These are phyloP conservation scores for Pachyramphus minor DNA, from an alignment of 2,113 vertebrate genomes.

Conservation along the genomic window DNA sequence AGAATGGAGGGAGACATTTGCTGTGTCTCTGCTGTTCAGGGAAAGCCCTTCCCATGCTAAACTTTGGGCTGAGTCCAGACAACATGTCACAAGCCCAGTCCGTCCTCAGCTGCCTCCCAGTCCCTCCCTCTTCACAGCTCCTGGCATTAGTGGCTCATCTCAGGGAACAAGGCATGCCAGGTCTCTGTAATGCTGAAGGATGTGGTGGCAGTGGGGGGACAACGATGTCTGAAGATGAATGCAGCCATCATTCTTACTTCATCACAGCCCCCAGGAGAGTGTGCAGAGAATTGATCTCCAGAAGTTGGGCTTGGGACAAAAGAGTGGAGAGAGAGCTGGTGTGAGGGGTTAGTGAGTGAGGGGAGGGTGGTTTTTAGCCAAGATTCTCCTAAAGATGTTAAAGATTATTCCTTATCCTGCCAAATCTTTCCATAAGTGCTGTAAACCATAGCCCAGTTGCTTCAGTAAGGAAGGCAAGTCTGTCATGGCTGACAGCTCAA, in stretches of 20 bases:
- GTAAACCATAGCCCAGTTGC: not conserved
- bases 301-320: not conserved
- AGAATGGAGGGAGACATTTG: not conserved
- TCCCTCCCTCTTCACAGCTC: not conserved
- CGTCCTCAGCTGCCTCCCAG: not conserved
- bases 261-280: not conserved
- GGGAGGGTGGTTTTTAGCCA: not conserved
- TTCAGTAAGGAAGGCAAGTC: not conserved
- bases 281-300: not conserved
- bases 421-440: not conserved
- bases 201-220: not conserved
- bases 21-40: not conserved
- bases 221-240: not conserved
- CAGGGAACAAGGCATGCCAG: rapidly evolving
- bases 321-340: not conserved
- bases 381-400: not conserved
- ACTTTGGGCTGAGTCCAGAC: not conserved
- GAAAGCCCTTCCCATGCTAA: not conserved
- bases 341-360: not conserved
- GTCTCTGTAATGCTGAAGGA: not conserved
- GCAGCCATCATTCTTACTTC: not conserved
- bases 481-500: not conserved
- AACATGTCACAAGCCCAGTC: not conserved
- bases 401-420: not conserved
- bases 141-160: not conserved